These are phyloP conservation scores for Scaptomyza parva DNA, from an alignment of 2,888 invertebrate genomes.

Conservation along the genomic window DNA sequence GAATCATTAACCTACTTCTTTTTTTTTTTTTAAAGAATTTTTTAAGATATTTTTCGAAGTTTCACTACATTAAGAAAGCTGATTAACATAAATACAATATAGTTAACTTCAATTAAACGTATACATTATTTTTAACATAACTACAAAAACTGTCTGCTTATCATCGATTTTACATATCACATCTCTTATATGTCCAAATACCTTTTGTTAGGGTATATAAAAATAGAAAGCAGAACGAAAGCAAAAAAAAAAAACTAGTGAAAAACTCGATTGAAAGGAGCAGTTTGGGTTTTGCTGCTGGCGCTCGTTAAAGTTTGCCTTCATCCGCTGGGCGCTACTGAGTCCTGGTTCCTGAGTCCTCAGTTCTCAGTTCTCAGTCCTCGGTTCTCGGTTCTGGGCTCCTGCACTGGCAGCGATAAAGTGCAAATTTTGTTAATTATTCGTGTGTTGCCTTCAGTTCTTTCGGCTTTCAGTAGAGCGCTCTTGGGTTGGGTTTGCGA, in stretches of 20 bases:
- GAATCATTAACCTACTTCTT: too few species aligned
- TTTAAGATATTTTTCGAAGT: too few species aligned
- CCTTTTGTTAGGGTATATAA: slow-evolving; percentile 8
- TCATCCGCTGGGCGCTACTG: slow-evolving; percentile 13
- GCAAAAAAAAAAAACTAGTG: slow-evolving; percentile 3
- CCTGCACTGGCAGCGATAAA: slow-evolving; percentile 77
- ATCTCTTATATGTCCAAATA: too few species aligned
- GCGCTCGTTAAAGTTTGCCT: slow-evolving; percentile 44
- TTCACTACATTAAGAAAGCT: too few species aligned
- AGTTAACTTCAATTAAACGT: too few species aligned
- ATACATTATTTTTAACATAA: too few species aligned
- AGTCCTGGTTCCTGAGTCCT: slow-evolving; percentile 9
- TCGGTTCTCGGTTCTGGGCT: too few species aligned
- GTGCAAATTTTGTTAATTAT: slow-evolving; percentile 82
- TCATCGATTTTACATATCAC: too few species aligned
- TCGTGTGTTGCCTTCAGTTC: slow-evolving; percentile 68
- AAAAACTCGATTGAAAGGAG: slow-evolving; percentile 47
- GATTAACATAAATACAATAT: too few species aligned
- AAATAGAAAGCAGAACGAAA: neutral
- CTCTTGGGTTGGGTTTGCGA: slow-evolving; percentile 22
- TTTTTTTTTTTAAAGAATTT: too few species aligned
- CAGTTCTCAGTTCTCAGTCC: too few species aligned
- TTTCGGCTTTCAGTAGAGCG: neutral
- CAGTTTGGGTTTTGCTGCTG: slow-evolving; percentile 28
- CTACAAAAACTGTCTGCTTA: too few species aligned